Percentiles rank a stretch among this genome's conserved stretches.
These are phyloP conservation scores for Drosophila kurseongensis DNA, from an alignment of 1,140 invertebrate genomes.

Conservation along the genomic window DNA sequence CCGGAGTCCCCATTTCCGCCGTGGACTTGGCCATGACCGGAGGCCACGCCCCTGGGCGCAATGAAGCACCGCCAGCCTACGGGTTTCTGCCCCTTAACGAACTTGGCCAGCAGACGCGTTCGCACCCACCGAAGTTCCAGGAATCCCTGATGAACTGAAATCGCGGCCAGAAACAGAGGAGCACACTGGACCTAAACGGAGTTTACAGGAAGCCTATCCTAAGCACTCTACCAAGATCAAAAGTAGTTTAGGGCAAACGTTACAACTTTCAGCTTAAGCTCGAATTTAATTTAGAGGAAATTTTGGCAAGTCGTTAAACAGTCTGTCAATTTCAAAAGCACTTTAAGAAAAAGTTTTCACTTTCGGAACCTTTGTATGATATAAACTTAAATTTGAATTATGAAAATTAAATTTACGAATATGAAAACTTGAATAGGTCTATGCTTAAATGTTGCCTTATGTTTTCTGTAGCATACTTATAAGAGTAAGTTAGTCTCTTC, in stretches of 20 bases:
- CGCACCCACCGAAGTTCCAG: constrained; percentile 50
- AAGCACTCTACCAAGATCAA: constrained; percentile 18
- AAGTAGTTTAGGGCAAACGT: neutral
- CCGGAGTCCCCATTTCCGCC: constrained; percentile 21
- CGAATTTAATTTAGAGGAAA: no score
- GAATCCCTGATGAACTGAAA: constrained; percentile 64
- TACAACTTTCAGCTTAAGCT: neutral
- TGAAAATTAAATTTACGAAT: no score
- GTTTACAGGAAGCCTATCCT: constrained; percentile 61
- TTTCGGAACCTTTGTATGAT: no score
- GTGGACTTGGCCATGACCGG: constrained; percentile 23
- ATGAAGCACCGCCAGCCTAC: constrained; percentile 39
- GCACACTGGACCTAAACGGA: constrained; percentile 32
- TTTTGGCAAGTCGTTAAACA: no score
- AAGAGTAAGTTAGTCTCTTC: neutral
- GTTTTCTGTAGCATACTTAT: constrained; percentile 5
- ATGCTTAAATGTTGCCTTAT: neutral
- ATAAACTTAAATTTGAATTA: no score
- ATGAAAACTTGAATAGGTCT: neutral
- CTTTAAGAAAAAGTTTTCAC: neutral
- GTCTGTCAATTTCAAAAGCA: neutral
- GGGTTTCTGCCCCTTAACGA: constrained; percentile 58
- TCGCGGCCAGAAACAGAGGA: neutral
- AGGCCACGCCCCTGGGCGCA: constrained; percentile 11
- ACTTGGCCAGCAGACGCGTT: constrained; percentile 30